Percentiles rank a stretch among this genome's conserved stretches.
phyloP scores from a whole-genome alignment of 2,888 invertebrate genomes.

The Tanypteryx hageni region DNA sequence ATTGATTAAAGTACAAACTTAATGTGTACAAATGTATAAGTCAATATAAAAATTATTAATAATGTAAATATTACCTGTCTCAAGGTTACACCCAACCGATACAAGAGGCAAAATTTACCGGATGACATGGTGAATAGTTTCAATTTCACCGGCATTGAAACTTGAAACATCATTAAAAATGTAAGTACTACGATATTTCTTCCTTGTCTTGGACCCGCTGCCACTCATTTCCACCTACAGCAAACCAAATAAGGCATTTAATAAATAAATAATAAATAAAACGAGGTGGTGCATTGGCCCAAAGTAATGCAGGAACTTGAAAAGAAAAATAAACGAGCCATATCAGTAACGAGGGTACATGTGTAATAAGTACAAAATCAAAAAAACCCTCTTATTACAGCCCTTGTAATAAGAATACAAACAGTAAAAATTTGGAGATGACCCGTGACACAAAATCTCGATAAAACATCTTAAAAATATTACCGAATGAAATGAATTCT shows the following conservation, averaged over 20 bases:
- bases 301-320: not conserved
- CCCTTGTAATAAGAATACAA: not conserved
- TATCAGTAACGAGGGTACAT: not conserved
- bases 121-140: not conserved
- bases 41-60: not conserved
- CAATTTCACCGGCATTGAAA: not conserved
- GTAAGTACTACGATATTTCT: conserved; percentile 7
- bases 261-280: not conserved
- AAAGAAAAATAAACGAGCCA: not conserved
- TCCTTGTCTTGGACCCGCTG: not conserved
- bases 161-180: not conserved
- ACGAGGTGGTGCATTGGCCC: not conserved
- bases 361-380: not conserved
- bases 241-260: no score
- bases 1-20: not conserved
- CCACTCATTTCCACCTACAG: conserved; percentile 1
- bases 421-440: not conserved
- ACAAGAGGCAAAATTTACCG: not conserved
- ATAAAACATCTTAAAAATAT: no score
- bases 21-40: no score
- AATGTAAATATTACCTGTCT: conserved; percentile 33
- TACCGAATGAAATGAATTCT: no score
- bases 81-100: conserved; percentile 32
- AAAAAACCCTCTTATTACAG: not conserved
- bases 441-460: no score